phyloP scores from a whole-genome alignment of 37 sponge, comb jelly and placozoan species.

The Sycon ciliatum region DNA sequence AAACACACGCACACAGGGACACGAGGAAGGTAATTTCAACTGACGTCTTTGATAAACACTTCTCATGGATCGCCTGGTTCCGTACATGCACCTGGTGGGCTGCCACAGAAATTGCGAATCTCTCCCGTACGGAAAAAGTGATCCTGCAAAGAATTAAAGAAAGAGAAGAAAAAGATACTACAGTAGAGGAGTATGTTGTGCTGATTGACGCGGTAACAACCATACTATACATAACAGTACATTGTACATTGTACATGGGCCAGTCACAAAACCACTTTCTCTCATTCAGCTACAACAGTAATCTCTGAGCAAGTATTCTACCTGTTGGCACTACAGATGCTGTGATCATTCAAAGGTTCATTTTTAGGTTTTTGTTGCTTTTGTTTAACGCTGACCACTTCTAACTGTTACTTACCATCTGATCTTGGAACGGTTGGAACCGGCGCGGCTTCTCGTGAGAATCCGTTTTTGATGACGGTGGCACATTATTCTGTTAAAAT shows the following conservation, averaged over 20 bases:
- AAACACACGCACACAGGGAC: too few relatives aligned
- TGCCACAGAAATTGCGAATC: conserved; percentile 40
- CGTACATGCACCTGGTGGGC: conserved; percentile 23
- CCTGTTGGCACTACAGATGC: too few relatives aligned
- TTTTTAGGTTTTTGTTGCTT: too few relatives aligned
- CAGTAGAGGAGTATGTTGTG: background rate
- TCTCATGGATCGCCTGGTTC: too few relatives aligned
- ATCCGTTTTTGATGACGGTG: conserved; percentile 38
- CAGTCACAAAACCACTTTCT: conserved; percentile 16
- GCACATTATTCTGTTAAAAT: conserved; percentile 35
- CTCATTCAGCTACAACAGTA: background rate
- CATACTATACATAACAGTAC: too few relatives aligned
- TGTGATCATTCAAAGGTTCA: too few relatives aligned
- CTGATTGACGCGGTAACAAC: background rate
- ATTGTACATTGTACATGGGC: background rate
- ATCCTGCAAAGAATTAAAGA: conserved; percentile 17
- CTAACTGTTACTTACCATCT: conserved; percentile 44
- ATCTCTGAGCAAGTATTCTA: background rate
- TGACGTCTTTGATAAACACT: too few relatives aligned
- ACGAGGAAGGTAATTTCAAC: too few relatives aligned
- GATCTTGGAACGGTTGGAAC: conserved; percentile 36
- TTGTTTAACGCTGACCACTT: background rate
- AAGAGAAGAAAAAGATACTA: background rate
- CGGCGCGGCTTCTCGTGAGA: conserved; percentile 51
- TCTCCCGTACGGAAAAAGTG: conserved; percentile 43